Conservation (phyloP, 2,797 vertebrate genomes). For the Molossus alvarezi region DNA sequence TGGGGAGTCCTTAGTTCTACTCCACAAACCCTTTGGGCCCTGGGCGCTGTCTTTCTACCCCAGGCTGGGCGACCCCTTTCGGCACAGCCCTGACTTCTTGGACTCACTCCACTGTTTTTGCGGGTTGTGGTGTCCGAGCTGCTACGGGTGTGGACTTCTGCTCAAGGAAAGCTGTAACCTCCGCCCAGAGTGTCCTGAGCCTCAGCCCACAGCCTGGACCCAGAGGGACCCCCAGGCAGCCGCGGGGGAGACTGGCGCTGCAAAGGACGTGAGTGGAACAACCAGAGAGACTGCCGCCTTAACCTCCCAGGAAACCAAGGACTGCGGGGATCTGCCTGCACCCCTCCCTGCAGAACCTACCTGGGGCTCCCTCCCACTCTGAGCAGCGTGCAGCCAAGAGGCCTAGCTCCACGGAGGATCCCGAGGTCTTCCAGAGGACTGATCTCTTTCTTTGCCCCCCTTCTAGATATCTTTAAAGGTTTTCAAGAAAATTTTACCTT, state of each 20-base stretch:
- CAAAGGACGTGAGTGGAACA: neutral
- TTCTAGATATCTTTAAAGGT: neutral
- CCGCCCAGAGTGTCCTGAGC: neutral
- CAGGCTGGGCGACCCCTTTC: neutral
- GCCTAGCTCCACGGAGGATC: neutral
- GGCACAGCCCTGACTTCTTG: too few species aligned
- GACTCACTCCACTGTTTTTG: neutral
- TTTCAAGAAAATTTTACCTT: conserved; percentile 35
- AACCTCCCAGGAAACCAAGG: neutral
- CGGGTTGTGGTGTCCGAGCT: neutral
- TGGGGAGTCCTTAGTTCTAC: neutral
- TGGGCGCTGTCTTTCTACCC: neutral
- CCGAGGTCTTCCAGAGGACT: too few species aligned
- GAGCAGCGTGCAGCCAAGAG: neutral
- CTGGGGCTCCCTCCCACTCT: neutral
- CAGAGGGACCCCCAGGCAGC: neutral
- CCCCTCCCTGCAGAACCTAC: rapidly evolving
- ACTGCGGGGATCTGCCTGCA: rapidly evolving
- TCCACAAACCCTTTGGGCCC: neutral
- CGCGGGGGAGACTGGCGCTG: neutral
- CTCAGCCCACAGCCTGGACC: neutral
- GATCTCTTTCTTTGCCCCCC: neutral
- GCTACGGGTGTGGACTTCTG: neutral
- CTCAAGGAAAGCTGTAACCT: neutral
- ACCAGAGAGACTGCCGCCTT: too few species aligned